phyloP scores from a whole-genome alignment of 1,140 invertebrate genomes.

The Drosophila teissieri region DNA sequence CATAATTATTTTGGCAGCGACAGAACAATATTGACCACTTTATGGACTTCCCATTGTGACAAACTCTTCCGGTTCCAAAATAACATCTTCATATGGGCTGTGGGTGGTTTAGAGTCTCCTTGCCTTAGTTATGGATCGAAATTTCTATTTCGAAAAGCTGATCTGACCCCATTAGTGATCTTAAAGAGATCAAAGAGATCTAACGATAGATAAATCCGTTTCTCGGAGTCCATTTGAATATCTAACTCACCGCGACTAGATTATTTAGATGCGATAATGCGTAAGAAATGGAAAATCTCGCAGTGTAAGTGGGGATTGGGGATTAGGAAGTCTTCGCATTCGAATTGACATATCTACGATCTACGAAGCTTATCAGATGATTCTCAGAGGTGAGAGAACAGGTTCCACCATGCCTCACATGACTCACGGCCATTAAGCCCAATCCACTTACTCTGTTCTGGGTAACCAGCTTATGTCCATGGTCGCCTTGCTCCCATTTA shows the following conservation, averaged over 20 bases:
- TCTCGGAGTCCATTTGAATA: constrained; percentile 30
- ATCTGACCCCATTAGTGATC: constrained; percentile 10
- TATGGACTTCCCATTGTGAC: constrained; percentile 23
- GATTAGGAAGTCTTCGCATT: constrained; percentile 67
- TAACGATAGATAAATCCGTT: constrained; percentile 20
- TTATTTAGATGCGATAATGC: constrained; percentile 22
- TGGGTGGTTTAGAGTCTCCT: constrained; percentile 39
- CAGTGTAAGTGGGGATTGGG: constrained; percentile 65
- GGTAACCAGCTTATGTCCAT: constrained; percentile 38
- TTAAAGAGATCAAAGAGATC: constrained; percentile 39
- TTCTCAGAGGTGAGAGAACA: constrained; percentile 43
- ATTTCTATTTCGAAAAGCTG: background rate
- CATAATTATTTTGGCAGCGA: constrained; percentile 54
- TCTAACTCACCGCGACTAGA: constrained; percentile 13
- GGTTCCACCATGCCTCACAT: constrained; percentile 36
- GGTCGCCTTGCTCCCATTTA: constrained; percentile 17
- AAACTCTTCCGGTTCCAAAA: constrained; percentile 51
- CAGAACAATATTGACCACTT: constrained; percentile 25
- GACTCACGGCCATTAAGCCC: constrained; percentile 36
- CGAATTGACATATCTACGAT: constrained; percentile 62
- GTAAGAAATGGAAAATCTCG: constrained; percentile 43
- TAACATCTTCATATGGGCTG: constrained; percentile 35
- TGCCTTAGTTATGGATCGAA: constrained; percentile 6
- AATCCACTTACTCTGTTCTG: constrained; percentile 25
- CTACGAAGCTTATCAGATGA: constrained; percentile 55